Percentiles rank a stretch among this genome's conserved stretches.
These are phyloP conservation scores for Priocnemis perturbator DNA, from an alignment of 2,888 invertebrate species.

Conservation along the genomic window DNA sequence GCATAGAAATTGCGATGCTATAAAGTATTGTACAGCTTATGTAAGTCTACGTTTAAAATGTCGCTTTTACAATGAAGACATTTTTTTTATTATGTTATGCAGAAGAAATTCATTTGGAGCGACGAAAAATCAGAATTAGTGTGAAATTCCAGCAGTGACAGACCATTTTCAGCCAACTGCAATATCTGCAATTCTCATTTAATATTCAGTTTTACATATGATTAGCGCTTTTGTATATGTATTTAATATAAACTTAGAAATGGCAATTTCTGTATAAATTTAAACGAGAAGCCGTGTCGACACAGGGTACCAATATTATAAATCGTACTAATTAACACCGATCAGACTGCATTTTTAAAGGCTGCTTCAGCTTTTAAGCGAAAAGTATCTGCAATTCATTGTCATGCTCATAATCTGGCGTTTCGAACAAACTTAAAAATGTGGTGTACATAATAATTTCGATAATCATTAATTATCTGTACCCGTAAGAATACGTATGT, in stretches of 20 bases:
- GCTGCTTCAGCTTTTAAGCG: slow-evolving; percentile 13
- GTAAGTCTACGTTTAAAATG: neutral
- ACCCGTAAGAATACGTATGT: slow-evolving; percentile 38
- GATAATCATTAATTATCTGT: slow-evolving; percentile 39
- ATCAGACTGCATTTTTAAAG: neutral
- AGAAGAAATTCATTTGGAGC: too few species aligned
- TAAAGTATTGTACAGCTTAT: slow-evolving; percentile 11
- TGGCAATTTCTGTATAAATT: slow-evolving; percentile 17
- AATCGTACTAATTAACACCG: slow-evolving; percentile 9
- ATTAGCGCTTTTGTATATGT: neutral
- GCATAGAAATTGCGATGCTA: slow-evolving; percentile 30
- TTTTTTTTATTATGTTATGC: too few species aligned
- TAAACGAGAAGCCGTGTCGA: neutral
- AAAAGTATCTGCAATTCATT: slow-evolving; percentile 32
- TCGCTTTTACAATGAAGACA: neutral
- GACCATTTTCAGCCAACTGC: too few species aligned
- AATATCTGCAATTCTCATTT: too few species aligned
- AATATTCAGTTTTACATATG: too few species aligned
- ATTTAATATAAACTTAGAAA: slow-evolving; percentile 1
- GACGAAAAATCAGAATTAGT: too few species aligned
- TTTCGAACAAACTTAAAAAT: slow-evolving; percentile 24
- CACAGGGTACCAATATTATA: neutral
- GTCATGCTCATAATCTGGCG: slow-evolving; percentile 23
- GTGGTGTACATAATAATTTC: slow-evolving; percentile 41
- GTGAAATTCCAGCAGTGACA: too few species aligned